These are phyloP conservation scores for Karalla daura DNA, from an alignment of 2,797 vertebrate genomes.

Conservation along the genomic window DNA sequence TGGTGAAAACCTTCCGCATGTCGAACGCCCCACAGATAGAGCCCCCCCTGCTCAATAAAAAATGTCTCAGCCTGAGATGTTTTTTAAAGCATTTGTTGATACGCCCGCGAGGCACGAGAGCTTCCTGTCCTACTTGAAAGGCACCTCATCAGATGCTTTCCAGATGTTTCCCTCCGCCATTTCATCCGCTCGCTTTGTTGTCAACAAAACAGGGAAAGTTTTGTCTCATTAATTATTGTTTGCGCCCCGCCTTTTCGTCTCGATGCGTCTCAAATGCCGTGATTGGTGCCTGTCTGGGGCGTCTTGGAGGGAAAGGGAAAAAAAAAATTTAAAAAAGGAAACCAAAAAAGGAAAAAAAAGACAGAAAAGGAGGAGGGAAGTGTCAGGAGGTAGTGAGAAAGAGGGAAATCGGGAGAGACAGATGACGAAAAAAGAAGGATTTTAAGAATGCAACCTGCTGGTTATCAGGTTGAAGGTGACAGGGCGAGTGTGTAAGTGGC, in stretches of 20 bases:
- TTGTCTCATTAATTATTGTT: constrained; percentile 75
- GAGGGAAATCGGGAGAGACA: constrained; percentile 29
- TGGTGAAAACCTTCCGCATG: constrained; percentile 59
- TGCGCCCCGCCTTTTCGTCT: constrained; percentile 49
- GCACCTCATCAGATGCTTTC: constrained; percentile 61
- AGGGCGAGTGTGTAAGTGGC: constrained; percentile 62
- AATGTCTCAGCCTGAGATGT: constrained; percentile 44
- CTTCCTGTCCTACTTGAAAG: constrained; percentile 71
- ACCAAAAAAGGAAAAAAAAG: not conserved
- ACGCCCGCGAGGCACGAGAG: constrained; percentile 61
- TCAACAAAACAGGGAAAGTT: constrained; percentile 69
- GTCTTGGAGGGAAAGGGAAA: constrained; percentile 7
- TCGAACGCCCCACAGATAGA: constrained; percentile 47
- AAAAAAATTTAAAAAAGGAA: not conserved
- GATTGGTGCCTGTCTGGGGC: constrained; percentile 22
- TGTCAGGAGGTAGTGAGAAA: constrained; percentile 19
- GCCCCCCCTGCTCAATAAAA: constrained; percentile 50
- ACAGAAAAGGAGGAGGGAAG: not conserved
- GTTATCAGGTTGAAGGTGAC: constrained; percentile 50
- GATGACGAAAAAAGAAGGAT: constrained; percentile 18
- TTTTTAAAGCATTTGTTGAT: constrained; percentile 67
- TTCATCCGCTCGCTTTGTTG: constrained; percentile 61
- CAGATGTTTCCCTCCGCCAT: constrained; percentile 73
- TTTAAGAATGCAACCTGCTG: constrained; percentile 49
- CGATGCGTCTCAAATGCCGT: constrained; percentile 41